A percentile compares a stretch with the other conserved stretches of the same genome.
Conservation (phyloP, 2,888 invertebrate species). For the Tiliacea aurago region DNA sequence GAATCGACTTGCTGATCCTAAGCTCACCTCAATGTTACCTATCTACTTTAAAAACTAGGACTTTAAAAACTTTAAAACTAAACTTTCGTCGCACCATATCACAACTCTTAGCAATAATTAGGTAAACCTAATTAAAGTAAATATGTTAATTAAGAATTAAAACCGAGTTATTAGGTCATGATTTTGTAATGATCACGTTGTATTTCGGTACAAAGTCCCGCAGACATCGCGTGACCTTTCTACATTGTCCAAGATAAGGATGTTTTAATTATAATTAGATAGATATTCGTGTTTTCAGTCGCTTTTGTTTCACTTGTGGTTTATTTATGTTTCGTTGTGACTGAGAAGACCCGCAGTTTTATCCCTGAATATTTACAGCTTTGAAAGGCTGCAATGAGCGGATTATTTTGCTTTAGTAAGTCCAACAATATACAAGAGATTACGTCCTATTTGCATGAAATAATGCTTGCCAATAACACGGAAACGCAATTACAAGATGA, state of each 20-base stretch:
- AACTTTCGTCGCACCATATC: not conserved
- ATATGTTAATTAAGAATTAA: slow-evolving; percentile 3
- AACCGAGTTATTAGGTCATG: not conserved
- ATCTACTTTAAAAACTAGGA: not conserved
- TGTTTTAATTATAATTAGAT: slow-evolving; percentile 6
- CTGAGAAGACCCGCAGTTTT: not conserved
- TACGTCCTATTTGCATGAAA: not conserved
- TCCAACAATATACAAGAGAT: not conserved
- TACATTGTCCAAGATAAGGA: slow-evolving; percentile 16
- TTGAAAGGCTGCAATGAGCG: not conserved
- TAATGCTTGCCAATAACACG: not conserved
- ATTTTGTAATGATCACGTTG: slow-evolving; percentile 18
- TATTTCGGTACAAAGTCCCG: slow-evolving; percentile 30
- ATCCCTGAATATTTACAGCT: not conserved
- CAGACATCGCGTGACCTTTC: slow-evolving; percentile 28
- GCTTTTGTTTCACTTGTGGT: not conserved
- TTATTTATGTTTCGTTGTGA: not conserved
- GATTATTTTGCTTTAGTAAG: not conserved
- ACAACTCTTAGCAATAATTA: not conserved
- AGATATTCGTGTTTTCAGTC: not conserved
- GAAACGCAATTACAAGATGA: slow-evolving; percentile 11
- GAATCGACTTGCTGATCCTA: no score
- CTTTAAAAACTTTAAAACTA: not conserved
- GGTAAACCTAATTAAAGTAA: slow-evolving; percentile 6
- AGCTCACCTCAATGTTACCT: no score